A percentile compares a stretch with the other conserved stretches of the same genome.
Evolutionary conservation across 2,888 invertebrate species (phyloP).

Genomic region (Pardosa pseudoannulata): DNA sequence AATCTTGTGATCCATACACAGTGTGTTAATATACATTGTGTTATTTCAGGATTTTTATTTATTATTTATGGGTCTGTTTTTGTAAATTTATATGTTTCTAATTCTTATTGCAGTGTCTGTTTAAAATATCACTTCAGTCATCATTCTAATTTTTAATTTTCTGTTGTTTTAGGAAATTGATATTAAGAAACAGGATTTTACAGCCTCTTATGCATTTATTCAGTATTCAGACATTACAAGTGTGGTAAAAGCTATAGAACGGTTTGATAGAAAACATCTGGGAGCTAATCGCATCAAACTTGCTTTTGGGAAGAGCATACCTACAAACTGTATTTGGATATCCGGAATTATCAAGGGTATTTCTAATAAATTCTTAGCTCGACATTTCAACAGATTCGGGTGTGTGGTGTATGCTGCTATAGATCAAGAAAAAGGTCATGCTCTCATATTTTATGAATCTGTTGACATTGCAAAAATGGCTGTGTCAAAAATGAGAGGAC

Average conservation of each 20-base stretch:
- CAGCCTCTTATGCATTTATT: constrained; percentile 95
- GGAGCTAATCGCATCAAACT: constrained; percentile 94
- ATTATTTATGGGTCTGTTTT: too few relatives aligned
- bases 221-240: constrained; percentile 97
- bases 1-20: too few relatives aligned
- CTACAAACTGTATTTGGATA: constrained; percentile 96
- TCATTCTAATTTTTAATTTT: too few relatives aligned
- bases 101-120: too few relatives aligned
- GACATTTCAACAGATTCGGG: constrained; percentile 89
- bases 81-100: too few relatives aligned
- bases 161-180: constrained; percentile 87
- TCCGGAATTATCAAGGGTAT: constrained; percentile 89
- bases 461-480: constrained; percentile 89
- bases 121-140: too few relatives aligned
- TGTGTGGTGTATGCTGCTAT: constrained; percentile 85
- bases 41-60: too few relatives aligned
- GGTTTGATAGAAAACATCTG: constrained; percentile 96
- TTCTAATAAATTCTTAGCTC: constrained; percentile 90
- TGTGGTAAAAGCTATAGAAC: constrained; percentile 92
- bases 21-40: too few relatives aligned
- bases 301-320: constrained; percentile 97
- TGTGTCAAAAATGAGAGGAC: constrained; percentile 94
- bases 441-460: constrained; percentile 94
- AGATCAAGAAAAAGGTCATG: constrained; percentile 91
- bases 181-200: constrained; percentile 93